Evolutionary conservation across 2,888 invertebrate species (phyloP), one percentile per base, ranked within the genome.

Genomic region (Campaea margaritaria): DNA sequence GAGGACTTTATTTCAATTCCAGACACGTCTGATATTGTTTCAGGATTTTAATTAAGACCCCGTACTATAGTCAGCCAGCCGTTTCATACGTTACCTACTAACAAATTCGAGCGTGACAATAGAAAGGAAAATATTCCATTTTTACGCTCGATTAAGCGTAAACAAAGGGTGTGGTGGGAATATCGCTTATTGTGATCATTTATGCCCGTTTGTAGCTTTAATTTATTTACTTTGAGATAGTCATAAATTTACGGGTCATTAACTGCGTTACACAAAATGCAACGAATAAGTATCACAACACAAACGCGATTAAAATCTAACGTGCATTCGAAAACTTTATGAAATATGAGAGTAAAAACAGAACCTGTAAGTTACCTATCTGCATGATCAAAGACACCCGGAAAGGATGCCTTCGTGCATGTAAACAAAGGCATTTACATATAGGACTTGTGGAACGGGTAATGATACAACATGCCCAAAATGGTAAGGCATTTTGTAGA

Each of bases 81-180:
- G 62, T 56, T 55, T 31, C 28, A 47, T 55, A 47, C 47, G 21
- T 46, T 50, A 49, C 27, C n/a, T n/a, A n/a, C n/a, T n/a, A n/a
- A n/a, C n/a, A 53, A 41, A 68, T 67, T 67, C 57, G 56, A 50
- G 41, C 58, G 47, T 51, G 47, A 69, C 65, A 67, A 70, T 65
- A 51, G 65, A 64, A 69, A 66, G 64, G 42, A 65, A 67, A 72
- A 72, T 65, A 67, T 68, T 62, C 67, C 47, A 64, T 68, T 76
- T 78, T 76, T 70, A 76, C 74, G 73, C 76, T 61, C 74, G 73
- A 81, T 76, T 82, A 75, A 70, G 38, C 65, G 67, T 51, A 68
- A 75, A 79, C 76, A 80, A 75, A 75, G 60, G 65, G 58, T 44
- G 57, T 44, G 59, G 62, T 43, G 45, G 49, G 50, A 42, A 53